Conservation (phyloP, 2,888 invertebrate species). For the Mythimna lalbum region DNA sequence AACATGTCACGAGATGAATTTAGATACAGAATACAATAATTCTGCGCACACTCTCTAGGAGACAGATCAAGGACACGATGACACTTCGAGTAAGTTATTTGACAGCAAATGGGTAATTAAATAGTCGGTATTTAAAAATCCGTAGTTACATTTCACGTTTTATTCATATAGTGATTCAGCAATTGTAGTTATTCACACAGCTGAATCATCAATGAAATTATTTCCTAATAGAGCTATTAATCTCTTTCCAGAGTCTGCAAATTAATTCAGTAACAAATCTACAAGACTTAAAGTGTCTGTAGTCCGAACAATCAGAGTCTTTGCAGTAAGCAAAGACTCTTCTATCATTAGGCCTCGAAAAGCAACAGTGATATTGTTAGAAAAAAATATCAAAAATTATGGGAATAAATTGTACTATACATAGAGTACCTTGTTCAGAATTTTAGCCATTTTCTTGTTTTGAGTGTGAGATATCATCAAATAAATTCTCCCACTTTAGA, state of each 20-base stretch:
- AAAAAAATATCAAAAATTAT: too few relatives aligned
- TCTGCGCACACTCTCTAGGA: slow-evolving; percentile 58
- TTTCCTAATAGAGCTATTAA: neutral
- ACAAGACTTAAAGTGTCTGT: too few relatives aligned
- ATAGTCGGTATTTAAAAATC: slow-evolving; percentile 17
- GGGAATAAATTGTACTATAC: too few relatives aligned
- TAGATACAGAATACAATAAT: slow-evolving; percentile 68
- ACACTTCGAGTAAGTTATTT: slow-evolving; percentile 45
- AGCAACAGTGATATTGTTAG: too few relatives aligned
- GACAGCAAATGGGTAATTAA: slow-evolving; percentile 39
- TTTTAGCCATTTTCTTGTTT: too few relatives aligned
- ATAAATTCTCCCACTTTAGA: too few relatives aligned
- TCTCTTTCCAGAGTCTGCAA: neutral
- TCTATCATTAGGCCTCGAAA: too few relatives aligned
- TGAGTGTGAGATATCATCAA: too few relatives aligned
- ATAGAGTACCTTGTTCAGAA: too few relatives aligned
- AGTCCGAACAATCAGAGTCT: too few relatives aligned
- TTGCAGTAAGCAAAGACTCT: too few relatives aligned
- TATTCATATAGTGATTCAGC: slow-evolving; percentile 2
- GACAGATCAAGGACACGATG: slow-evolving; percentile 55
- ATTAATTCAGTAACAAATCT: too few relatives aligned
- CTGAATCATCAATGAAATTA: neutral
- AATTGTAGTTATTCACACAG: neutral
- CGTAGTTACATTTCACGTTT: slow-evolving; percentile 9
- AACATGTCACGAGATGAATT: slow-evolving; percentile 72